Conservation (phyloP, 2,888 invertebrate genomes). For the Dryocosmus kuriphilus region DNA sequence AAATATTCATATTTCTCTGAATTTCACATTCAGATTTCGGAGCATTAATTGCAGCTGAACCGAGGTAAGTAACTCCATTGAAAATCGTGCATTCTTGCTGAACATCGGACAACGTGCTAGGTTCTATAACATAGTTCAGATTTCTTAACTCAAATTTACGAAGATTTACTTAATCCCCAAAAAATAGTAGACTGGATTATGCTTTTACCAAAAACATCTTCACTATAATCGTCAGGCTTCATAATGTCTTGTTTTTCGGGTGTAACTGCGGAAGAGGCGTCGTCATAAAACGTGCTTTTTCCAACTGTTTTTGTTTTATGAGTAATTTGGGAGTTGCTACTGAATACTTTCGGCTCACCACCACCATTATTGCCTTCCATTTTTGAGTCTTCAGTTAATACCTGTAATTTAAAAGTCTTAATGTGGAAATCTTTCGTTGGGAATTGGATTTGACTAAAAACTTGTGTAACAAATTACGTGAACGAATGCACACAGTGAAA, state of each 20-base stretch:
- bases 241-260: constrained; percentile 88
- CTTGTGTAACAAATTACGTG: background rate
- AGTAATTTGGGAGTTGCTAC: constrained; percentile 56
- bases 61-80: constrained; percentile 95
- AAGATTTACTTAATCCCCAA: constrained; percentile 49
- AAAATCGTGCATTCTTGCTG: constrained; percentile 95
- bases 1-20: constrained; percentile 93
- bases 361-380: constrained; percentile 66
- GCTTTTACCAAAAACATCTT: constrained; percentile 77
- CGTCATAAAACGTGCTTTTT: constrained; percentile 79
- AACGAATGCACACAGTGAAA: background rate
- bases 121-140: constrained; percentile 56
- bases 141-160: constrained; percentile 12
- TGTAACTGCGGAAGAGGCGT: constrained; percentile 70
- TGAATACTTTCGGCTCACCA: constrained; percentile 66
- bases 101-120: constrained; percentile 85
- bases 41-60: constrained; percentile 93
- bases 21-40: constrained; percentile 96
- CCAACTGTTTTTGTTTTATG: constrained; percentile 78
- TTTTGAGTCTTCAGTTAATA: constrained; percentile 74
- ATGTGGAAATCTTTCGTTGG: background rate
- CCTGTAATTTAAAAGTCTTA: constrained; percentile 56
- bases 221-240: constrained; percentile 88
- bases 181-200: constrained; percentile 77
- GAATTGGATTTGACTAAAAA: background rate